These are phyloP conservation scores for Mystacornis crossleyi DNA, from an alignment of 2,113 vertebrate genomes.

Conservation along the genomic window DNA sequence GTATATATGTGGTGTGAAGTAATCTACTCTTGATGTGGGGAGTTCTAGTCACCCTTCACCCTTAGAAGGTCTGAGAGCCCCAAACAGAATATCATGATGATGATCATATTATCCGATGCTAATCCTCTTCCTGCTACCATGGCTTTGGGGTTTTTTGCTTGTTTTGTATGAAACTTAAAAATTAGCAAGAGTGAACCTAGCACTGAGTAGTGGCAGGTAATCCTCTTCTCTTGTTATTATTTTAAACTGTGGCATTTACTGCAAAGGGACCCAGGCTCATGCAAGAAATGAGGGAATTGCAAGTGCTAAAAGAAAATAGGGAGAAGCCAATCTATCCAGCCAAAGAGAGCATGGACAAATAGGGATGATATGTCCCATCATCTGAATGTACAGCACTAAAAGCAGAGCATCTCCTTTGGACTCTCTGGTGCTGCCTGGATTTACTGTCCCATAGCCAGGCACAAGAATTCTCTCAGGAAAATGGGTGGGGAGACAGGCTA, in stretches of 20 bases:
- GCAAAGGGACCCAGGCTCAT: background rate
- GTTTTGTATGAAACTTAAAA: background rate
- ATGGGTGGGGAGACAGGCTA: background rate
- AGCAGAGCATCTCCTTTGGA: background rate
- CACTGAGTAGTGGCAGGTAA: background rate
- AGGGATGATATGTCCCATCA: background rate
- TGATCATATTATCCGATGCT: no score
- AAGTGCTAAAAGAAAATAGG: background rate
- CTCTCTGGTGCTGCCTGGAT: background rate
- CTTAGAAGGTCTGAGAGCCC: background rate
- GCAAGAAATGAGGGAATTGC: background rate
- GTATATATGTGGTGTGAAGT: background rate
- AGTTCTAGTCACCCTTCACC: background rate
- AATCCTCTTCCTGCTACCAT: background rate
- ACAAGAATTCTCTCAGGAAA: background rate
- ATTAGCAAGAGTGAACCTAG: background rate
- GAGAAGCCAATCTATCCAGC: background rate
- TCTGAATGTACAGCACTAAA: background rate
- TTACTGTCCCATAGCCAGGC: background rate
- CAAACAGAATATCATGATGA: accelerated
- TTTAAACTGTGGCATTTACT: background rate
- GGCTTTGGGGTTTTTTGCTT: background rate
- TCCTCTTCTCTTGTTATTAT: background rate
- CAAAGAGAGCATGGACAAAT: background rate
- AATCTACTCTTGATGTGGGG: background rate